Base-by-base conservation (phyloP, 2,113 vertebrate genomes). In the Myxocyprinus asiaticus region DNA sequence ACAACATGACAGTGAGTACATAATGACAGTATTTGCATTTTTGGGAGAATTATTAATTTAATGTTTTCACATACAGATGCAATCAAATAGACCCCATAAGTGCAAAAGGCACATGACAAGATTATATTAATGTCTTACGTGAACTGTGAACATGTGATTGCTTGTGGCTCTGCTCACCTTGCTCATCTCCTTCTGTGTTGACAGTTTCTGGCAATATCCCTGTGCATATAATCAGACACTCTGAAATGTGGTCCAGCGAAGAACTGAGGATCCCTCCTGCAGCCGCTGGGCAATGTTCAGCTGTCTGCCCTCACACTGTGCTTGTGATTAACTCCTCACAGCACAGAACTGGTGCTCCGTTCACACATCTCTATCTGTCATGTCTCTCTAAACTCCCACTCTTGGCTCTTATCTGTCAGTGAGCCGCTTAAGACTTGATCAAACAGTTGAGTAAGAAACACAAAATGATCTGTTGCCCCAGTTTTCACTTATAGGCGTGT, bases 351-450 rank as follows among this genome's bases (percentile, higher is more conserved):
- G 68, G 48, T 56, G 17, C 51, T 61, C 55, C 44, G 14, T 59
- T 58, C 56, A 61, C 56, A 73, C 70, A 73, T 73, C 70, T 73
- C 53, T 70, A 70, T 70, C 68, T 61, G 70, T 73, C 70, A 17
- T 45, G n/a, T 61, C 70, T 61, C 42, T 47, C 70, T 61, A 43
- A 73, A 73, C 70, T 59, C 56, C 44, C 55, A 73, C 70, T 73
- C 9, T 55, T 4, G 4, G 67, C 33, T 44, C 68, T 43, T 33
- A 56, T 55, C 51, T 58, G 68, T 71, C 68, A 44, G 33, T 71
- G 68, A 55, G 7, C 7, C 8, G 33, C 50, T 71, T 55, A 43
- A 43, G 33, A 71, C 68, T 53, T 44, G 51, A 45, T 68, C 67
- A 68, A 68, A 51, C 47, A 68, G 22, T 22, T 51, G 66, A 50